phyloP scores from a whole-genome alignment of 2,888 invertebrate species.

The Nebria salina region DNA sequence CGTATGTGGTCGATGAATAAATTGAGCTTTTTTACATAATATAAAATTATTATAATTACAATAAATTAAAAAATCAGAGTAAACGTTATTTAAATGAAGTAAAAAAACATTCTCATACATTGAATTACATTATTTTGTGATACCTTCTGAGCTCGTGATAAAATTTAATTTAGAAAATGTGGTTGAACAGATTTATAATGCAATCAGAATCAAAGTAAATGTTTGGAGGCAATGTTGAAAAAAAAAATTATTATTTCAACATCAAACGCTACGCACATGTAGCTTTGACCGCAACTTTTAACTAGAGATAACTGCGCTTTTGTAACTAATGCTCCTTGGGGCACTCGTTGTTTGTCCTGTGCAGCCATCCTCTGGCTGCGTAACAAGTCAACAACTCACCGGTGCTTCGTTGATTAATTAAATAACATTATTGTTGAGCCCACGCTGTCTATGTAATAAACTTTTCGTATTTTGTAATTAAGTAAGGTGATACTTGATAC shows the following conservation, averaged over 20 bases:
- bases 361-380: background rate
- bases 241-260: background rate
- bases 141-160: too few species aligned
- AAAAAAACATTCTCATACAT: too few species aligned
- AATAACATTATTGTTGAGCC: background rate
- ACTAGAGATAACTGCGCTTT: background rate
- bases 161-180: too few species aligned
- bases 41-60: too few species aligned
- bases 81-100: too few species aligned
- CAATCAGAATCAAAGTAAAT: too few species aligned
- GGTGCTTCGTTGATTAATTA: background rate
- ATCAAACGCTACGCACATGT: background rate
- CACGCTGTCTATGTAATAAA: background rate
- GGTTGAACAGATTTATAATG: too few species aligned
- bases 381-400: background rate
- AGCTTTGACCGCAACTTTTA: background rate
- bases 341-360: background rate
- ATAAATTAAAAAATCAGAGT: too few species aligned
- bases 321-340: background rate
- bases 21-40: too few species aligned
- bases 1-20: too few species aligned
- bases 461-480: background rate
- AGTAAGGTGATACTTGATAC: background rate
- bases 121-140: too few species aligned
- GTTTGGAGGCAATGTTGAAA: too few species aligned